phyloP scores from a whole-genome alignment of 1,140 invertebrate genomes.

The Chelonus insularis region DNA sequence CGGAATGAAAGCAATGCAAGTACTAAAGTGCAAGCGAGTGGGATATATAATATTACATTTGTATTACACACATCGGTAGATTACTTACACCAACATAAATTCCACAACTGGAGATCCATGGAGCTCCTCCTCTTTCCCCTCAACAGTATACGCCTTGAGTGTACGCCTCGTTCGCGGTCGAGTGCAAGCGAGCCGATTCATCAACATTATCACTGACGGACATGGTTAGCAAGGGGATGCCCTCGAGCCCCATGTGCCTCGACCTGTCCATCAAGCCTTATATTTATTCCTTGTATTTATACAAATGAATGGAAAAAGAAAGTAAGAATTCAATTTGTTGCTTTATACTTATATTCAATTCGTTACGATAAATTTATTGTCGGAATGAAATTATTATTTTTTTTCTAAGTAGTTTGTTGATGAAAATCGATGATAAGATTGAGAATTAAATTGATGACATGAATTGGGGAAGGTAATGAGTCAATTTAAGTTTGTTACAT shows the following conservation, averaged over 20 bases:
- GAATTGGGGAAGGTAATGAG: too few relatives aligned
- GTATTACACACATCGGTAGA: neutral
- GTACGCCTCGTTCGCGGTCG: slow-evolving; percentile 26
- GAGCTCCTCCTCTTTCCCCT: slow-evolving; percentile 15
- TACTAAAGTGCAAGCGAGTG: neutral
- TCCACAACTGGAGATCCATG: slow-evolving; percentile 5
- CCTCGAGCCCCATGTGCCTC: slow-evolving; percentile 28
- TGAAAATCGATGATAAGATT: too few relatives aligned
- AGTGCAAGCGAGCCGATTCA: slow-evolving; percentile 49
- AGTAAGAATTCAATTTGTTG: slow-evolving; percentile 2
- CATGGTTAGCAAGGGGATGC: slow-evolving; percentile 43
- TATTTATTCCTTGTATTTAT: slow-evolving; percentile 12
- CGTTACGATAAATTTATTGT: neutral
- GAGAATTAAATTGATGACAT: too few relatives aligned
- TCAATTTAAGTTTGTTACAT: too few relatives aligned
- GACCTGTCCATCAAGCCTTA: slow-evolving; percentile 8
- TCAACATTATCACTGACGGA: slow-evolving; percentile 56
- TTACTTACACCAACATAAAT: neutral
- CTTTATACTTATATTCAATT: neutral
- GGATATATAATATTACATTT: neutral
- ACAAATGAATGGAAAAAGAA: neutral
- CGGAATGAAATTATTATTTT: too few relatives aligned
- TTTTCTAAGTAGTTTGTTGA: too few relatives aligned
- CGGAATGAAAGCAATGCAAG: neutral
- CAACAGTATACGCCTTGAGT: slow-evolving; percentile 17